phyloP scores from a whole-genome alignment of 2,797 vertebrate species.

The Phalanger gymnotis region DNA sequence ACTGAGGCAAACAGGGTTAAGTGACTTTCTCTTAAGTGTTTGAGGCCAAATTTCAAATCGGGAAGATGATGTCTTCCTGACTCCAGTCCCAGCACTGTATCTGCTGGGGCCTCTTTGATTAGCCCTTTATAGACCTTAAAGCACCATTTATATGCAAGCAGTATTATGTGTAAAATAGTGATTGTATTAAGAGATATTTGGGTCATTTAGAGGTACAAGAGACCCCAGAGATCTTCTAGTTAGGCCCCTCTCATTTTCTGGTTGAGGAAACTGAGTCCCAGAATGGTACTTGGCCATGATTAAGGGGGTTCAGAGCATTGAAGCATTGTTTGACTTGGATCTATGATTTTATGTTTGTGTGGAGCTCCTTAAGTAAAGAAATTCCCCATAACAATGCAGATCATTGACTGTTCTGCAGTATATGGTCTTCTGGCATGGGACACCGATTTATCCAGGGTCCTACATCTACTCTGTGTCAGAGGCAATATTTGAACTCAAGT shows the following conservation, averaged over 20 bases:
- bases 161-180: background rate
- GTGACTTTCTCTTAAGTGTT: background rate
- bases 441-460: background rate
- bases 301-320: background rate
- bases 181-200: background rate
- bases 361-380: background rate
- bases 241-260: background rate
- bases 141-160: no score
- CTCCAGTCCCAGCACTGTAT: background rate
- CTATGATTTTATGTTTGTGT: background rate
- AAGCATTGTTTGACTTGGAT: background rate
- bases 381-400: background rate
- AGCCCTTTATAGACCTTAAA: background rate
- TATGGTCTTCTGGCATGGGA: background rate
- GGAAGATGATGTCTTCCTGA: background rate
- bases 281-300: background rate
- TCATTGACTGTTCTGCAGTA: background rate
- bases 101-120: background rate
- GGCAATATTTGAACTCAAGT: background rate
- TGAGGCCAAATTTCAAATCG: background rate
- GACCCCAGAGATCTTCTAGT: background rate
- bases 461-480: background rate
- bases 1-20: background rate
- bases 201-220: background rate
- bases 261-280: constrained; percentile 9